phyloP scores from a whole-genome alignment of 2,113 vertebrate species.

The Pelvicachromis taeniatus region DNA sequence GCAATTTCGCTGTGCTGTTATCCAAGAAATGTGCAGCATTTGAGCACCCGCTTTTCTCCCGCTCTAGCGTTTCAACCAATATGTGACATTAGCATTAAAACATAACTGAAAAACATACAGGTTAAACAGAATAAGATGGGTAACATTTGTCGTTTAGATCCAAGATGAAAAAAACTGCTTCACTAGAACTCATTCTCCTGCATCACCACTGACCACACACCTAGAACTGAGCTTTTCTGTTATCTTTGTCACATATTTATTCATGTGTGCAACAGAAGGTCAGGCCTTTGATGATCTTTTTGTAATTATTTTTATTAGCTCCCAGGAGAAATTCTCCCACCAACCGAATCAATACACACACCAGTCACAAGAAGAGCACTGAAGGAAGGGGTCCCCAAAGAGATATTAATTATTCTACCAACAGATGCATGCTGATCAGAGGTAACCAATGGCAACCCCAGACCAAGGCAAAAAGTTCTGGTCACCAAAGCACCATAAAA shows the following conservation, averaged over 20 bases:
- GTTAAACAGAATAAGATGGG: background rate
- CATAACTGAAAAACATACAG: background rate
- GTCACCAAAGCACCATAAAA: conserved; percentile 40
- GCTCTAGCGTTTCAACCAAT: background rate
- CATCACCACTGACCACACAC: conserved; percentile 48
- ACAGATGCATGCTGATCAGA: conserved; percentile 57
- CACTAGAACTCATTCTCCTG: background rate
- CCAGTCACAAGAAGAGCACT: conserved; percentile 57
- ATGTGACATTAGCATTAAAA: background rate
- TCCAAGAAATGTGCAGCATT: background rate
- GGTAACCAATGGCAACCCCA: conserved; percentile 69
- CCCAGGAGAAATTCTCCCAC: conserved; percentile 74
- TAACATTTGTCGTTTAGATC: background rate
- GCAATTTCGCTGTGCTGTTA: background rate
- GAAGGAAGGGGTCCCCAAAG: conserved; percentile 72
- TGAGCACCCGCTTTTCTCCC: background rate
- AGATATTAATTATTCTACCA: conserved; percentile 71
- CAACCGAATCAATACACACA: conserved; percentile 74
- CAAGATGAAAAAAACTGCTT: background rate
- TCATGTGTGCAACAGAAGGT: conserved; percentile 72
- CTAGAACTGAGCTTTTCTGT: conserved; percentile 28
- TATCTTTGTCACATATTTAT: conserved; percentile 66
- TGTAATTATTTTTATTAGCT: conserved; percentile 79
- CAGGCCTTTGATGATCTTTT: conserved; percentile 76
- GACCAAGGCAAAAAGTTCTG: conserved; percentile 38